Conservation (phyloP, 2,113 vertebrate genomes). For the Xenopus borealis region DNA sequence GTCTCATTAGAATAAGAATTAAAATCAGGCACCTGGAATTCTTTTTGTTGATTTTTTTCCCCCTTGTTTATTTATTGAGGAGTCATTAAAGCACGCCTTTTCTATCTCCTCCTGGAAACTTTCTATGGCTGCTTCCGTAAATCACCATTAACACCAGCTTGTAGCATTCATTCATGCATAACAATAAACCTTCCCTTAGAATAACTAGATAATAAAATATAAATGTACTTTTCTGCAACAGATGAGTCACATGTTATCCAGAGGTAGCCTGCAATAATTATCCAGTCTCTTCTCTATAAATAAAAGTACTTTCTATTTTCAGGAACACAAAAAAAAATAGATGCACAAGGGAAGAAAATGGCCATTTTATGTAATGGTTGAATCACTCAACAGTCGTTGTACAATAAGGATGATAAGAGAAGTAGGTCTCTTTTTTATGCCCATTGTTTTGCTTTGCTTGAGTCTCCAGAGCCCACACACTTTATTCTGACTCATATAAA, state of each 20-base stretch:
- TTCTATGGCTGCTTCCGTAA: conserved; percentile 22
- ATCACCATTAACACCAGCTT: conserved; percentile 25
- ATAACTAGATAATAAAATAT: conserved; percentile 30
- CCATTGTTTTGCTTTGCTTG: too few relatives aligned
- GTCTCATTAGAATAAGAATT: too few relatives aligned
- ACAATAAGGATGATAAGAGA: too few relatives aligned
- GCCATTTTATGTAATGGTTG: too few relatives aligned
- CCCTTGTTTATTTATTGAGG: too few relatives aligned
- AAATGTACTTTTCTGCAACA: conserved; percentile 16
- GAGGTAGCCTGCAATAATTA: conserved; percentile 28
- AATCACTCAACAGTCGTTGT: too few relatives aligned
- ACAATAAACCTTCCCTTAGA: conserved; percentile 34
- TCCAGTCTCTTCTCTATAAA: conserved; percentile 20
- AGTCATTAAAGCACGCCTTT: too few relatives aligned
- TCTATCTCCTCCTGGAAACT: neutral
- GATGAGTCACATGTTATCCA: conserved; percentile 34
- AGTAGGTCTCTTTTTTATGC: neutral
- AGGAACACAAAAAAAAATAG: too few relatives aligned
- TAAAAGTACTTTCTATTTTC: neutral
- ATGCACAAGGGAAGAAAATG: too few relatives aligned
- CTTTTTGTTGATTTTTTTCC: too few relatives aligned
- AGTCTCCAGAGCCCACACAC: too few relatives aligned
- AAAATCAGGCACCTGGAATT: too few relatives aligned
- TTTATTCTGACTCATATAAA: neutral
- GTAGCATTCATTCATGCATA: conserved; percentile 30